phyloP scores from a whole-genome alignment of 2,888 invertebrate genomes.

The Diarsia brunnea region DNA sequence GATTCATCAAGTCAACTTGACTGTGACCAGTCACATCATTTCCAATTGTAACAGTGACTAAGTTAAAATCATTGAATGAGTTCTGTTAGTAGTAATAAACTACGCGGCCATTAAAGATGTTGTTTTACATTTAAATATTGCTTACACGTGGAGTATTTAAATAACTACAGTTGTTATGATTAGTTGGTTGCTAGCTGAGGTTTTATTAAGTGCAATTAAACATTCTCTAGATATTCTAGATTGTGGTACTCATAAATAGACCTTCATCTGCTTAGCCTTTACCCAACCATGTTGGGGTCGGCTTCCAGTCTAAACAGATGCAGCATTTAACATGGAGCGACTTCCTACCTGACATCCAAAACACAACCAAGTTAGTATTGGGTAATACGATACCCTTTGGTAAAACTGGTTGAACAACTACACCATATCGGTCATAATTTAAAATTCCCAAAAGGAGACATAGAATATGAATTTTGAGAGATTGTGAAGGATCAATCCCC shows the following conservation, averaged over 20 bases:
- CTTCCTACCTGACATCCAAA: too few relatives aligned
- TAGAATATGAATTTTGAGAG: neutral
- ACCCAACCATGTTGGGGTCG: too few relatives aligned
- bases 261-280: too few relatives aligned
- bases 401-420: neutral
- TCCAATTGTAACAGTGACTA: constrained; percentile 28
- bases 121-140: constrained; percentile 27
- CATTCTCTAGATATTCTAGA: constrained; percentile 8
- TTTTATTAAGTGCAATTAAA: constrained; percentile 2
- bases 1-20: constrained; percentile 19
- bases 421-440: neutral
- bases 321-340: too few relatives aligned
- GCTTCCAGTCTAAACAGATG: too few relatives aligned
- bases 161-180: constrained; percentile 29
- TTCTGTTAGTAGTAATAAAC: constrained; percentile 28
- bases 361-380: too few relatives aligned
- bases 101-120: constrained; percentile 17
- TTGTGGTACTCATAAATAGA: neutral
- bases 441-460: neutral
- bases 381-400: too few relatives aligned
- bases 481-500: neutral
- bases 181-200: constrained; percentile 42
- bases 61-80: constrained; percentile 29
- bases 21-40: constrained; percentile 15
- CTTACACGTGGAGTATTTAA: constrained; percentile 54